These are phyloP conservation scores for Echinops telfairi DNA, from an alignment of 2,113 vertebrate genomes.

Conservation along the genomic window DNA sequence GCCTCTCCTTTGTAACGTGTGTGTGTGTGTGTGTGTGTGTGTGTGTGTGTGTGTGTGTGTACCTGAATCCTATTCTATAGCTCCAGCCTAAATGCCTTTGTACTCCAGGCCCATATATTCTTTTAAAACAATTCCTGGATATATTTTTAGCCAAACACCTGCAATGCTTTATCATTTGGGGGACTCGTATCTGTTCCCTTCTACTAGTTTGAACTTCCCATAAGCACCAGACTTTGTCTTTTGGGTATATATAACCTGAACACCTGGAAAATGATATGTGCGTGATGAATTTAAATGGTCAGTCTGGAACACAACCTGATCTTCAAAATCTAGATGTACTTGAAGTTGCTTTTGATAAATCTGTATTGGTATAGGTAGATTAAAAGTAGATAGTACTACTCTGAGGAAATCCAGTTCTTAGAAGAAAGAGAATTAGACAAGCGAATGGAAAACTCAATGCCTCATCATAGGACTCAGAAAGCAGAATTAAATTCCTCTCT, in stretches of 20 bases:
- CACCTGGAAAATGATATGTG: constrained; percentile 10
- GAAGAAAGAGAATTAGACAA: constrained; percentile 24
- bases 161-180: background rate
- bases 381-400: constrained; percentile 35
- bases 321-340: constrained; percentile 1
- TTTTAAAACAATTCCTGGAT: background rate
- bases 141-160: constrained; percentile 22
- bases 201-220: constrained; percentile 31
- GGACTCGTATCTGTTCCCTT: background rate
- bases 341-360: constrained; percentile 45
- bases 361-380: background rate
- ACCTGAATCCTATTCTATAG: background rate
- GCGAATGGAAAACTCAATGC: background rate
- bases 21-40: too few species aligned
- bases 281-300: constrained; percentile 34
- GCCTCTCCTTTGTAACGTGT: background rate
- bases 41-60: too few species aligned
- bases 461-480: background rate
- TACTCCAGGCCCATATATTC: background rate
- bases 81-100: background rate
- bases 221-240: constrained; percentile 9
- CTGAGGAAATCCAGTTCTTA: constrained; percentile 30
- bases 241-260: constrained; percentile 22
- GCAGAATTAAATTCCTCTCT: background rate
- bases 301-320: constrained; percentile 9